Evolutionary conservation across 2,888 invertebrate species (phyloP).

Genomic region (Pteria penguin): DNA sequence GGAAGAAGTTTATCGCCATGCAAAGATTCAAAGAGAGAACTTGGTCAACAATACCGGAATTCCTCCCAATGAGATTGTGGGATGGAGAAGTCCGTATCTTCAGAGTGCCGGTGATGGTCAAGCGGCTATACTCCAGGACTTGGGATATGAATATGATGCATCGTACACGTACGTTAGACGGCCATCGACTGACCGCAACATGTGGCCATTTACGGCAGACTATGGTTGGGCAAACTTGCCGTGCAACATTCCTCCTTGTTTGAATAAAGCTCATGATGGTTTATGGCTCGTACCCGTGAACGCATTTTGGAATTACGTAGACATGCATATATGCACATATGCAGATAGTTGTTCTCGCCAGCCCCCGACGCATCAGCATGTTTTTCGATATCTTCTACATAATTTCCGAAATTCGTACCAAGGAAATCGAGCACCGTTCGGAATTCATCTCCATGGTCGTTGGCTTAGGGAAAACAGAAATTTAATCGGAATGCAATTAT

Average conservation of each 20-base stretch:
- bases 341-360: constrained; percentile 64
- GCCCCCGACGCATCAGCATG: constrained; percentile 57
- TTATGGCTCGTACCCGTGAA: constrained; percentile 69
- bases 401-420: constrained; percentile 88
- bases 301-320: constrained; percentile 57
- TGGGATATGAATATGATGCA: constrained; percentile 63
- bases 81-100: constrained; percentile 65
- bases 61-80: constrained; percentile 57
- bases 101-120: constrained; percentile 64
- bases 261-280: constrained; percentile 33
- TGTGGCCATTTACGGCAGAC: constrained; percentile 66
- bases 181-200: constrained; percentile 41
- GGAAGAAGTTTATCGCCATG: constrained; percentile 53
- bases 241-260: constrained; percentile 60
- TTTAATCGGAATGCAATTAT: constrained; percentile 61
- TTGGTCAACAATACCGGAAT: constrained; percentile 55
- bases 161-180: constrained; percentile 59
- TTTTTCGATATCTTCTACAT: constrained; percentile 83
- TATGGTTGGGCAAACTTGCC: constrained; percentile 57
- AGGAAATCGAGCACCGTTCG: constrained; percentile 87
- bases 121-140: constrained; percentile 54
- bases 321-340: constrained; percentile 59
- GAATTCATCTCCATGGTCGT: constrained; percentile 89
- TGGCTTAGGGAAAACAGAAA: constrained; percentile 86
- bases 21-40: constrained; percentile 60